Percentiles rank a stretch among this genome's conserved stretches.
These are phyloP conservation scores for Coenobita brevimanus DNA, from an alignment of 1,140 invertebrate genomes.

Conservation along the genomic window DNA sequence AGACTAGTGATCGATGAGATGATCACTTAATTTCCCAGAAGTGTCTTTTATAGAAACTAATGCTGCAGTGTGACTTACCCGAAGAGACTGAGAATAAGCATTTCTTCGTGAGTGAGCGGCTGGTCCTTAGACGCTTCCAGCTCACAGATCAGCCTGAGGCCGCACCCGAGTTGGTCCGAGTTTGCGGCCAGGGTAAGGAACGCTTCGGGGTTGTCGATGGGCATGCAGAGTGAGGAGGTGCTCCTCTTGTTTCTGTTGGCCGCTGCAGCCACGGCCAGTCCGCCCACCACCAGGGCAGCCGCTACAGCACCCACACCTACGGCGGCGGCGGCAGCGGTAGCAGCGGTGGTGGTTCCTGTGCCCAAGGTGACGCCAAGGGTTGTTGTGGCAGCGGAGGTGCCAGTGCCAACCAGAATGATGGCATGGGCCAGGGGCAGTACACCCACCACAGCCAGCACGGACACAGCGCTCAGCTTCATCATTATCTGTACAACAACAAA, in stretches of 20 bases:
- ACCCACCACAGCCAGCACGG: neutral
- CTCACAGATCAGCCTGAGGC: slow-evolving; percentile 71
- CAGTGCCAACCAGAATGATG: neutral
- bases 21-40: too few species aligned
- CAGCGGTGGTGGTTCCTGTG: neutral
- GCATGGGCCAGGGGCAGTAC: slow-evolving; percentile 6
- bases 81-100: slow-evolving; percentile 71
- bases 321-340: neutral
- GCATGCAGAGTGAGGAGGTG: too few species aligned
- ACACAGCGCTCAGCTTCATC: neutral
- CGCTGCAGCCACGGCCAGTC: neutral
- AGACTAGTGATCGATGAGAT: too few species aligned
- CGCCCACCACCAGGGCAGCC: neutral
- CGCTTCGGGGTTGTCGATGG: too few species aligned
- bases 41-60: too few species aligned
- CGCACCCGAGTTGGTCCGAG: slow-evolving; percentile 69
- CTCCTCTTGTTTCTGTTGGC: too few species aligned
- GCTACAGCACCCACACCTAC: neutral
- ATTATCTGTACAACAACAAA: neutral
- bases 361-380: neutral
- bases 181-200: slow-evolving; percentile 4
- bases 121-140: slow-evolving; percentile 68
- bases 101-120: slow-evolving; percentile 69
- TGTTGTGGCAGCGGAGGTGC: neutral
- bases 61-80: neutral